Conservation (phyloP, 2,888 invertebrate species). For the Seira ritae region DNA sequence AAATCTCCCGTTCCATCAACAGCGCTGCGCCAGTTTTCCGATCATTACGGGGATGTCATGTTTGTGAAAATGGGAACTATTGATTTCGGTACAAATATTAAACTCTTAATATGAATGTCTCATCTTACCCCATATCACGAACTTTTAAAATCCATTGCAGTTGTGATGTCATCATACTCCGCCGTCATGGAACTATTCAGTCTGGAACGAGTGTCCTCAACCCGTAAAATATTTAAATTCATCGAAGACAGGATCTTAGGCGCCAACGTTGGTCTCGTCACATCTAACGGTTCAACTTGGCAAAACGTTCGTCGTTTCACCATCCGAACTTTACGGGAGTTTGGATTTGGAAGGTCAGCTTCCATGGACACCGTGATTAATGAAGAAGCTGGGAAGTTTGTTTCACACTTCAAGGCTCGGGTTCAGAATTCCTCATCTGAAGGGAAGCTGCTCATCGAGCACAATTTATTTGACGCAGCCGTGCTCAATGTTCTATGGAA, state of each 20-base stretch:
- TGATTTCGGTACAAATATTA: background rate
- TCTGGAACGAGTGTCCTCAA: background rate
- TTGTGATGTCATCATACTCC: constrained; percentile 9
- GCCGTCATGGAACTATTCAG: background rate
- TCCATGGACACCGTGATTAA: constrained; percentile 39
- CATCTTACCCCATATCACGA: too few species aligned
- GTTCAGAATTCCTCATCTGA: background rate
- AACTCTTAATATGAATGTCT: too few species aligned
- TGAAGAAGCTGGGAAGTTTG: constrained; percentile 30
- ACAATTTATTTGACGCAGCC: background rate
- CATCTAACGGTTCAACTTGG: constrained; percentile 27
- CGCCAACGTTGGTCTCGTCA: constrained; percentile 5
- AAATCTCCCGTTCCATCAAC: background rate
- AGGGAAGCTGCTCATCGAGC: background rate
- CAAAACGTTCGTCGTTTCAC: constrained; percentile 29
- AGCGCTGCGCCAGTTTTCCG: background rate
- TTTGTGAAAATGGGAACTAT: background rate
- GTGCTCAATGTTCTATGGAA: constrained; percentile 23
- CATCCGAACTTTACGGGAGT: constrained; percentile 34
- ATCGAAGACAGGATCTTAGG: background rate
- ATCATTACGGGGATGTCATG: background rate
- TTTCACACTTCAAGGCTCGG: background rate
- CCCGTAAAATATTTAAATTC: background rate
- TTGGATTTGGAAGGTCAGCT: constrained; percentile 39
- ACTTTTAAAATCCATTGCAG: too few species aligned